These are phyloP conservation scores for Drosophila eugracilis DNA, from an alignment of 1,140 invertebrate genomes.

Conservation along the genomic window DNA sequence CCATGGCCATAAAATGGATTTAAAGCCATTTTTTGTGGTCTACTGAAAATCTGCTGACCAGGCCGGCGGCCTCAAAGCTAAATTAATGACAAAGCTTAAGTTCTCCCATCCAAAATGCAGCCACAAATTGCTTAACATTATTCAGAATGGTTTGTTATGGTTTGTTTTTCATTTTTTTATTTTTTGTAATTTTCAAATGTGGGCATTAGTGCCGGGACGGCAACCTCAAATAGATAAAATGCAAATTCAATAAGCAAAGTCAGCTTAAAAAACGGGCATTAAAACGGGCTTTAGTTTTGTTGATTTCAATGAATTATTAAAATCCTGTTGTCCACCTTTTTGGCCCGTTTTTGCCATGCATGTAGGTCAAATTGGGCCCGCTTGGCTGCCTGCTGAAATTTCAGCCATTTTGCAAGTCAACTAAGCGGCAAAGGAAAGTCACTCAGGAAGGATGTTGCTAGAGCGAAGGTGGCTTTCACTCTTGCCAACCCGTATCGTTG, in stretches of 20 bases:
- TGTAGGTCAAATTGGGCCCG: constrained; percentile 71
- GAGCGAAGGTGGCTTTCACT: constrained; percentile 42
- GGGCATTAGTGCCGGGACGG: constrained; percentile 42
- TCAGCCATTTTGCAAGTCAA: constrained; percentile 76
- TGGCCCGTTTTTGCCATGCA: constrained; percentile 43
- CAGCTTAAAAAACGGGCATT: constrained; percentile 9
- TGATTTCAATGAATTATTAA: constrained; percentile 61
- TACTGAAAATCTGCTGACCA: constrained; percentile 67
- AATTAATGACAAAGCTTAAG: constrained; percentile 76
- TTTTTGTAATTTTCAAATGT: constrained; percentile 48
- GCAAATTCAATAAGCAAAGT: constrained; percentile 66
- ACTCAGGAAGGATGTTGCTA: constrained; percentile 33
- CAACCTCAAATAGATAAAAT: constrained; percentile 43
- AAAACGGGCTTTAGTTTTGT: constrained; percentile 38
- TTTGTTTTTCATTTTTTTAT: constrained; percentile 1
- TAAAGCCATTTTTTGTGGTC: constrained; percentile 76
- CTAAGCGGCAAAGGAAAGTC: constrained; percentile 45
- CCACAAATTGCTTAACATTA: constrained; percentile 55
- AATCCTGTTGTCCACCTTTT: constrained; percentile 38
- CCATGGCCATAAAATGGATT: constrained; percentile 72
- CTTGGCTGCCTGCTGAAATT: constrained; percentile 52
- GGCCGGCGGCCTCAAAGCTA: constrained; percentile 49
- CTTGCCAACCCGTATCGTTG: constrained; percentile 21
- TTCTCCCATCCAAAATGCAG: constrained; percentile 1
- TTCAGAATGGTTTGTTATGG: constrained; percentile 8